Evolutionary conservation across 2,888 invertebrate genomes (phyloP).

Genomic region (Latrodectus hesperus): DNA sequence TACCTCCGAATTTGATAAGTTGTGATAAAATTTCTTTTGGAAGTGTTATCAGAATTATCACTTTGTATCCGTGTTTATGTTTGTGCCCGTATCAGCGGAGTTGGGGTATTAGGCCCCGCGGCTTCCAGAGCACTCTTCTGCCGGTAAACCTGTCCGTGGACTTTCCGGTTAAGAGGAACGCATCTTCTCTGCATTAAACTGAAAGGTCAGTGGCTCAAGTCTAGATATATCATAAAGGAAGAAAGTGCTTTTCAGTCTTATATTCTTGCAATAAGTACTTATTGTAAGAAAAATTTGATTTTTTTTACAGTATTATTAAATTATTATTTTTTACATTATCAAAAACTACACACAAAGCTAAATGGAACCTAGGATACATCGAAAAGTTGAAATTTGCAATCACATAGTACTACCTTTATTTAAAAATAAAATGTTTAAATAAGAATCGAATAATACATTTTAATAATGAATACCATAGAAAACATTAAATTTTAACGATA

Average conservation of each 20-base stretch:
- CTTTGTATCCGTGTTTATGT: not conserved
- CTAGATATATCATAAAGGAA: too few species aligned
- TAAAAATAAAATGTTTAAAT: too few species aligned
- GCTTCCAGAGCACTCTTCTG: conserved; percentile 12
- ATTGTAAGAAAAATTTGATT: not conserved
- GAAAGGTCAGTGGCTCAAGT: not conserved
- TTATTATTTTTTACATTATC: too few species aligned
- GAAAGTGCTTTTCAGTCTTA: too few species aligned
- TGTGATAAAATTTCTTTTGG: not conserved
- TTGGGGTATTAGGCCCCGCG: conserved; percentile 16
- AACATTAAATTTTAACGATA: too few species aligned
- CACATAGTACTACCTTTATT: too few species aligned
- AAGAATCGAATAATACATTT: too few species aligned
- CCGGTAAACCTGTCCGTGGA: not conserved
- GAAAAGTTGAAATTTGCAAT: too few species aligned
- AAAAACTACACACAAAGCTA: too few species aligned
- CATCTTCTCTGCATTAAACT: not conserved
- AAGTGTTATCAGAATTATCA: not conserved
- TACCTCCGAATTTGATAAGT: not conserved
- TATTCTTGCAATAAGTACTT: not conserved
- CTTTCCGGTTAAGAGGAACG: not conserved
- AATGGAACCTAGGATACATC: too few species aligned
- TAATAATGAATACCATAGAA: too few species aligned
- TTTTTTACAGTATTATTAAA: too few species aligned
- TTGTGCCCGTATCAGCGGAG: conserved; percentile 18